phyloP scores from a whole-genome alignment of 1,140 invertebrate species.

The Heliconius nattereri region DNA sequence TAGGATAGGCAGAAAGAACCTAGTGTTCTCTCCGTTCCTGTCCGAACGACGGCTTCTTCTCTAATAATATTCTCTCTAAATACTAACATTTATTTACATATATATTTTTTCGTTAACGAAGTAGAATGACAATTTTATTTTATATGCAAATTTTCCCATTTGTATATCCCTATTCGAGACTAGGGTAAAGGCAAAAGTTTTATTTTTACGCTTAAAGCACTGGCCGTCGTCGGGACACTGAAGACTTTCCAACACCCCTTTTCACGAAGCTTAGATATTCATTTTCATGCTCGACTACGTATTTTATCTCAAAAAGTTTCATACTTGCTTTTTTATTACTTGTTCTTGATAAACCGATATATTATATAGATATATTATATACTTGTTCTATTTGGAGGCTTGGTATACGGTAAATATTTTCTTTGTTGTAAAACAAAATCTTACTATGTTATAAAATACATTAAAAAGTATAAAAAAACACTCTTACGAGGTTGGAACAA shows the following conservation, averaged over 20 bases:
- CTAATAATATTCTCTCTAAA: too few species aligned
- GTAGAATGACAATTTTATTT: constrained; percentile 4
- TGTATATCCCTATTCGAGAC: constrained; percentile 9
- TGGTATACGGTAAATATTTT: not conserved
- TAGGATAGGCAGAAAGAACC: too few species aligned
- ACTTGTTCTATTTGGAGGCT: not conserved
- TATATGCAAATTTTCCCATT: constrained; percentile 4
- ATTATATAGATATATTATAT: constrained; percentile 13
- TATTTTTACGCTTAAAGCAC: constrained; percentile 14
- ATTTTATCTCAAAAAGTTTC: constrained; percentile 26
- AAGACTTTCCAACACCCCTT: constrained; percentile 13
- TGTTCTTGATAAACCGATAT: constrained; percentile 20
- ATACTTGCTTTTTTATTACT: constrained; percentile 29
- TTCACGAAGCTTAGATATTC: constrained; percentile 23
- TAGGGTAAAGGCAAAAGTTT: constrained; percentile 9
- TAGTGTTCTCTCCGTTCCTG: too few species aligned
- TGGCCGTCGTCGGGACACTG: constrained; percentile 1
- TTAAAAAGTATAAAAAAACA: too few species aligned
- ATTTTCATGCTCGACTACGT: constrained; percentile 27
- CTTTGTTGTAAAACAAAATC: not conserved
- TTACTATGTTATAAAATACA: too few species aligned
- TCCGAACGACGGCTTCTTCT: too few species aligned
- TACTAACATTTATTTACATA: not conserved
- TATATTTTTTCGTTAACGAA: constrained; percentile 1
- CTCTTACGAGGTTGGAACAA: too few species aligned